Base-by-base conservation (phyloP, 2,888 invertebrate species). In the Carpatolechia fugitivella region DNA sequence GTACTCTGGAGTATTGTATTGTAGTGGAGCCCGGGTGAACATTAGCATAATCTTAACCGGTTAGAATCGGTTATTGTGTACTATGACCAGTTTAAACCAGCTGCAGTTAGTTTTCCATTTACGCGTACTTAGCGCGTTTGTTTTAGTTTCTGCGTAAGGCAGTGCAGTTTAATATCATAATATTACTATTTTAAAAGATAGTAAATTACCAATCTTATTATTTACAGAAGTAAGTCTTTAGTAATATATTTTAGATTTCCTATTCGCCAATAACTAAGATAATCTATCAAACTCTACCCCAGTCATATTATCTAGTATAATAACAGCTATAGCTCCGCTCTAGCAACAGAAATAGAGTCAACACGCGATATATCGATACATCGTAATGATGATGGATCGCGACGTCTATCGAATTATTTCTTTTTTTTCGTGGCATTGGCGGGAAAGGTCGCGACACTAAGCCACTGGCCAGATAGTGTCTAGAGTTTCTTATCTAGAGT, bases 1-100 rank as follows among this genome's bases (percentile, higher is more conserved):
- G 44, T 52, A 52, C 36, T 24, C 49, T 57, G 47, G 14, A 31
- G 46, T 41, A 29, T 63, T 63, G 60, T 61, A 57, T 58, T 35
- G 20, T 18, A 20, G n/a, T n/a, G 49, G 35, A 16, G 40, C 38
- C 24, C 44, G 60, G 55, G 57, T 51, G 57, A 66, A 72, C 70
- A 76, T 79, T 79, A 76, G 63, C 79, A 79, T 79, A 79, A 78
- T 78, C 78, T 79, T 74, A 72, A 73, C 71, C 65, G 63, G 69
- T 72, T 70, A 63, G 57, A 72, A 72, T 71, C 68, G 69, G 35
- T 35, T 49, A 48, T 48, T 46, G 30, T 47, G 31, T 49, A 48
- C 31, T 46, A 47, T 47, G 31, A 47, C 47, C 47, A 31, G 47
- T 47, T 47, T 16, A 13, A 7, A 47, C 49, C 16, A 18, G 70